Conservation (phyloP, 2,888 invertebrate species). For the Lithophane semibrunnea region DNA sequence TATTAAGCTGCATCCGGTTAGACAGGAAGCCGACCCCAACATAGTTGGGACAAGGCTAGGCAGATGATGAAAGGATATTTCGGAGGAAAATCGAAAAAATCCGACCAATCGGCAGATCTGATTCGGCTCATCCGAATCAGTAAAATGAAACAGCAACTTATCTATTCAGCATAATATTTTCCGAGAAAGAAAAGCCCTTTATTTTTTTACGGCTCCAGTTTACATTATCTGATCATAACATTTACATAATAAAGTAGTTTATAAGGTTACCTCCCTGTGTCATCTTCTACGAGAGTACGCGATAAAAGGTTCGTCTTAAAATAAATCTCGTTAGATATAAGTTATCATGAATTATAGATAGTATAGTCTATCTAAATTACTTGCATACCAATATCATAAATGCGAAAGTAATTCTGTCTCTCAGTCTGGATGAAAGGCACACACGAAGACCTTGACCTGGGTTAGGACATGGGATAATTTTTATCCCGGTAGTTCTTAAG, state of each 20-base stretch:
- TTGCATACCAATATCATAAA: neutral
- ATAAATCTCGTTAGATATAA: neutral
- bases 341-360: neutral
- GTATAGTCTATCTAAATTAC: neutral
- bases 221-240: slow-evolving; percentile 12
- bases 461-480: neutral
- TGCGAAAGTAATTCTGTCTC: neutral
- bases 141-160: no score
- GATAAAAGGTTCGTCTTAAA: neutral
- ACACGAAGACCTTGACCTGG: neutral
- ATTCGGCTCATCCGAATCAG: no score
- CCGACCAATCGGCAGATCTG: no score
- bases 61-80: no score
- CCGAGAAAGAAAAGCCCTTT: neutral
- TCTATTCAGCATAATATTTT: neutral
- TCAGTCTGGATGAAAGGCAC: neutral
- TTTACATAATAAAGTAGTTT: slow-evolving; percentile 30
- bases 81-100: no score
- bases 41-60: no score
- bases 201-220: neutral
- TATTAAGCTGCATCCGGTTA: no score
- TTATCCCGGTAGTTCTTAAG: neutral
- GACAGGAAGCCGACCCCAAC: no score
- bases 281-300: neutral
- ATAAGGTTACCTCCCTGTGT: neutral